Conservation (phyloP, 2,888 invertebrate genomes). For the Eilema griseolum region DNA sequence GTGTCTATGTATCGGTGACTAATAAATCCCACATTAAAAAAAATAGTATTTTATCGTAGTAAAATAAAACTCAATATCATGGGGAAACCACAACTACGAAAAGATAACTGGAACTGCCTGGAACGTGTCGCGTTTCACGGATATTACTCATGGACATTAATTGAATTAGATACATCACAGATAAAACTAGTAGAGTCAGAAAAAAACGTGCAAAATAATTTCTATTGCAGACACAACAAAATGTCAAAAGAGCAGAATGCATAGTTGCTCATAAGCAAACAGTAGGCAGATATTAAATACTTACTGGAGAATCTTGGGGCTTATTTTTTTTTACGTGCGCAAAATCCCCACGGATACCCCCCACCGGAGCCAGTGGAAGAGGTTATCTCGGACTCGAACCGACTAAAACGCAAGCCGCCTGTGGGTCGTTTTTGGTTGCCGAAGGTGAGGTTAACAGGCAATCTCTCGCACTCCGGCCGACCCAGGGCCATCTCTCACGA, state of each 20-base stretch:
- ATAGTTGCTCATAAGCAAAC: too few species aligned
- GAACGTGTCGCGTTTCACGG: not conserved
- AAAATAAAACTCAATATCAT: not conserved
- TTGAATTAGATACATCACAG: not conserved
- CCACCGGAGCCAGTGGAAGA: too few species aligned
- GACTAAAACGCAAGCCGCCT: too few species aligned
- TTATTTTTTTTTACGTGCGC: too few species aligned
- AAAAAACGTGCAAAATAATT: not conserved
- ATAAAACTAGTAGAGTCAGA: not conserved
- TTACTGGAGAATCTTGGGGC: too few species aligned
- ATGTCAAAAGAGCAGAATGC: not conserved
- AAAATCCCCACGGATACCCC: too few species aligned
- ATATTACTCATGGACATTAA: constrained; percentile 3
- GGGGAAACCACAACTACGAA: constrained; percentile 1
- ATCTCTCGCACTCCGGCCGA: too few species aligned
- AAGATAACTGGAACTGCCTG: constrained; percentile 4
- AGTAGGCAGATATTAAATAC: too few species aligned
- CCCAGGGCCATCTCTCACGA: too few species aligned
- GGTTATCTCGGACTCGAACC: too few species aligned
- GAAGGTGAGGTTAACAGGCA: too few species aligned
- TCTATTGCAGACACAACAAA: not conserved
- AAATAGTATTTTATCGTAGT: not conserved
- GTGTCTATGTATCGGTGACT: not conserved
- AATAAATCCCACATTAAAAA: not conserved
- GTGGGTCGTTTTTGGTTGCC: too few species aligned